Percentiles rank a stretch among this genome's conserved stretches.
Evolutionary conservation across 1,140 invertebrate genomes (phyloP).

Genomic region (Cepaea nemoralis): DNA sequence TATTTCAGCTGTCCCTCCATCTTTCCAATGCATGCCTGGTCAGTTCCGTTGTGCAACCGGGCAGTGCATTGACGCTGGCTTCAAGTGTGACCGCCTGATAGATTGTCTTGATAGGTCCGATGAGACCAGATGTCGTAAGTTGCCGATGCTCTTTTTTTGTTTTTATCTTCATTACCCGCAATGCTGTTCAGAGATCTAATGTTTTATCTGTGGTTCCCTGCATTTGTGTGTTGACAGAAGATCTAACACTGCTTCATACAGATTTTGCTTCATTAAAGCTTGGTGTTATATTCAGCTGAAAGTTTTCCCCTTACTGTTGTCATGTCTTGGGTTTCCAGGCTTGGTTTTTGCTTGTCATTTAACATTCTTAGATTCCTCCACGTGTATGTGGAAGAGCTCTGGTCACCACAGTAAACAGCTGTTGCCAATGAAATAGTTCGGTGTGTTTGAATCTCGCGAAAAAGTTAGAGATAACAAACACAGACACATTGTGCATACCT

Average conservation of each 20-base stretch:
- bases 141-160: background rate
- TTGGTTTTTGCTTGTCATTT: too few relatives aligned
- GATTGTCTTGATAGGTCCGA: conserved; percentile 69
- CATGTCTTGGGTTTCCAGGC: too few relatives aligned
- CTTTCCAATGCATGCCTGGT: conserved; percentile 41
- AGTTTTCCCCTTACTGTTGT: too few relatives aligned
- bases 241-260: background rate
- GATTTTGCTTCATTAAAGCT: background rate
- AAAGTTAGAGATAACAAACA: too few relatives aligned
- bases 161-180: background rate
- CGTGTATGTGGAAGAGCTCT: too few relatives aligned
- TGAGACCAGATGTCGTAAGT: conserved; percentile 25
- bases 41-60: conserved; percentile 74
- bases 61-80: conserved; percentile 72
- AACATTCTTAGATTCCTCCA: too few relatives aligned
- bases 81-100: conserved; percentile 51
- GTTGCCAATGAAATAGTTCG: too few relatives aligned
- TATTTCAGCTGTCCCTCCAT: conserved; percentile 42
- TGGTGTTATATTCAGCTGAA: background rate
- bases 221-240: background rate
- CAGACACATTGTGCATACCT: too few relatives aligned
- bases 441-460: too few relatives aligned
- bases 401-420: too few relatives aligned
- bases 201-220: background rate
- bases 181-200: too few relatives aligned